These are phyloP conservation scores for Oncorhynchus mykiss DNA, from an alignment of 2,113 vertebrate genomes.

Conservation along the genomic window DNA sequence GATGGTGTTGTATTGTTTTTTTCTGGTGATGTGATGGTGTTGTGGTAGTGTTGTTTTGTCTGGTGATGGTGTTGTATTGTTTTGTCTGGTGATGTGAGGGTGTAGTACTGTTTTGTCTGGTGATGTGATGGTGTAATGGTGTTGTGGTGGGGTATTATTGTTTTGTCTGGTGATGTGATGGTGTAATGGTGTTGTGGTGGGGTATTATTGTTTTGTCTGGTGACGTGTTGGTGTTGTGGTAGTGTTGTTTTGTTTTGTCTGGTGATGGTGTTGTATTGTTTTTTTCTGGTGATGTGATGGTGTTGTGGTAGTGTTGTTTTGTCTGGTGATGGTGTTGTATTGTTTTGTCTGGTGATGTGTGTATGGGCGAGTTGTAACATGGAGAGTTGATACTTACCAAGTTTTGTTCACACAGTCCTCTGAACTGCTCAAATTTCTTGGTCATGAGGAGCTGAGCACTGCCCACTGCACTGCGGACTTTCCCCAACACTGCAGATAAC, in stretches of 20 bases:
- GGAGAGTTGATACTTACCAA: conserved; percentile 79
- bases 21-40: neutral
- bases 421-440: conserved; percentile 97
- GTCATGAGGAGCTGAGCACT: conserved; percentile 78
- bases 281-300: neutral
- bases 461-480: conserved; percentile 89
- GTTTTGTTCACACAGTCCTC: conserved; percentile 97
- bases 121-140: too few species aligned
- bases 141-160: neutral
- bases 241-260: neutral
- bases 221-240: neutral
- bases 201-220: neutral
- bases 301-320: neutral
- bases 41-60: too few species aligned
- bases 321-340: too few species aligned
- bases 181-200: too few species aligned
- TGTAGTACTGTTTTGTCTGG: neutral
- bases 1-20: neutral
- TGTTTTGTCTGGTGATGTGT: neutral
- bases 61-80: too few species aligned
- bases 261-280: neutral
- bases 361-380: neutral
- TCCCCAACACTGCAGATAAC: conserved; percentile 84
- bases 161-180: too few species aligned
- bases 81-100: too few species aligned